phyloP scores from a whole-genome alignment of 2,113 vertebrate species.

The Hyperopisus bebe region DNA sequence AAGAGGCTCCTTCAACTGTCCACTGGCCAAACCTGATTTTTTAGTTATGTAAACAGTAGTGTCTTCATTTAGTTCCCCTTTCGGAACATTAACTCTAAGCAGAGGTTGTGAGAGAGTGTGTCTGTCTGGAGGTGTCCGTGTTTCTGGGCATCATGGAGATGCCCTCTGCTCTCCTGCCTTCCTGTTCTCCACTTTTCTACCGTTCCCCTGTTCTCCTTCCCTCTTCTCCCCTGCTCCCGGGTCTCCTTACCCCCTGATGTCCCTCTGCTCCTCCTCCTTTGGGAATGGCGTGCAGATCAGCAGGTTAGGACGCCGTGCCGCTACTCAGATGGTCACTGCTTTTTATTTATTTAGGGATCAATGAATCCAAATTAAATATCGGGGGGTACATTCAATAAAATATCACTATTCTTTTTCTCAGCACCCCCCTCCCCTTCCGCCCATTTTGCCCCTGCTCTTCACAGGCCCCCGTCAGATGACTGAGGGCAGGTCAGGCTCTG shows the following conservation, averaged over 20 bases:
- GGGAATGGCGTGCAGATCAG: too few species aligned
- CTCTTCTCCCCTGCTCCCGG: slow-evolving; percentile 43
- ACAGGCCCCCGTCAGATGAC: slow-evolving; percentile 54
- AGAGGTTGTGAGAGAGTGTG: neutral
- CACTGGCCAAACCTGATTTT: neutral
- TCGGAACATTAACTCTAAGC: neutral
- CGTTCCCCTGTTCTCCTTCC: neutral
- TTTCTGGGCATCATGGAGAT: neutral
- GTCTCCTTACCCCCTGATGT: slow-evolving; percentile 34
- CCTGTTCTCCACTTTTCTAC: neutral
- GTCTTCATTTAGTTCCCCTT: neutral
- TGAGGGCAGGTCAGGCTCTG: slow-evolving; percentile 40
- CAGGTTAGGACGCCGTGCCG: too few species aligned
- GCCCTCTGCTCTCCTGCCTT: neutral
- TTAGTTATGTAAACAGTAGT: neutral
- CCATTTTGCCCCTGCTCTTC: slow-evolving; percentile 36
- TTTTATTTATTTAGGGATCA: slow-evolving; percentile 23
- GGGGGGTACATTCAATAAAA: neutral
- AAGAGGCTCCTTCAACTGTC: neutral
- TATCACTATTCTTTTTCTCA: neutral
- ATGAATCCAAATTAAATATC: neutral
- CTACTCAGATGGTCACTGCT: slow-evolving; percentile 24
- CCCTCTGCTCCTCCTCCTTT: slow-evolving; percentile 41
- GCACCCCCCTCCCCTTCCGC: slow-evolving; percentile 25
- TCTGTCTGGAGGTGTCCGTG: neutral